Evolutionary conservation across 2,888 invertebrate genomes (phyloP).

Genomic region (Clanis bilineata): DNA sequence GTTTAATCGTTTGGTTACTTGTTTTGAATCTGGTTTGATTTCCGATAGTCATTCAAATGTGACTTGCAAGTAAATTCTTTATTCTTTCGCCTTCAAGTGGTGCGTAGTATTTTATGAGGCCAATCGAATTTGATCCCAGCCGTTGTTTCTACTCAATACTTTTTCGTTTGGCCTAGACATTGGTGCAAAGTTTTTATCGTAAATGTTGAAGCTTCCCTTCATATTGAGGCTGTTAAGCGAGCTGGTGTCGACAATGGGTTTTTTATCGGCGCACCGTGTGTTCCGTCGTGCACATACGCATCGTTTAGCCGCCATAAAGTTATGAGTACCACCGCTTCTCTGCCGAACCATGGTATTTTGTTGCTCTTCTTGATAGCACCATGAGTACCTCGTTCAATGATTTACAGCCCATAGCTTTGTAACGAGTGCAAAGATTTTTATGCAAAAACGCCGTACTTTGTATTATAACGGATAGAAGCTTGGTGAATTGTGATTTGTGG

Average conservation of each 20-base stretch:
- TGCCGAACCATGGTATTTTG: constrained; percentile 52
- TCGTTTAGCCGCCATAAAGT: constrained; percentile 68
- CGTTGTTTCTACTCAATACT: constrained; percentile 48
- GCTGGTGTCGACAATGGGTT: constrained; percentile 68
- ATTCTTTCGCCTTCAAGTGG: constrained; percentile 20
- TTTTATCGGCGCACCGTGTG: constrained; percentile 68
- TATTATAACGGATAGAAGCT: too few relatives aligned
- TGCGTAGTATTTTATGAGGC: constrained; percentile 42
- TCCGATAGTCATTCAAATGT: not conserved
- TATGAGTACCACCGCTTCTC: constrained; percentile 48
- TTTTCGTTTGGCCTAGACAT: constrained; percentile 48
- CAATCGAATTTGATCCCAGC: constrained; percentile 66
- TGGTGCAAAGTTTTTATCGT: constrained; percentile 67
- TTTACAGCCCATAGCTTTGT: not conserved
- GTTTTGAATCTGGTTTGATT: not conserved
- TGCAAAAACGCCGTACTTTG: not conserved
- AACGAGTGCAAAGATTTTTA: not conserved
- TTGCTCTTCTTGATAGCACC: constrained; percentile 43
- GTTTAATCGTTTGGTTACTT: not conserved
- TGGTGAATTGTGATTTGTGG: too few relatives aligned
- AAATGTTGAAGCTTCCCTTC: constrained; percentile 52
- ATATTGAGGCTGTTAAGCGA: constrained; percentile 65
- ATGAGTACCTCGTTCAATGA: not conserved
- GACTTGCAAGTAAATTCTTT: constrained; percentile 1
- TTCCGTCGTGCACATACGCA: constrained; percentile 60